A percentile compares a stretch with the other conserved stretches of the same genome.
Conservation (phyloP, 2,888 invertebrate species). For the Synanthedon andrenaeformis region DNA sequence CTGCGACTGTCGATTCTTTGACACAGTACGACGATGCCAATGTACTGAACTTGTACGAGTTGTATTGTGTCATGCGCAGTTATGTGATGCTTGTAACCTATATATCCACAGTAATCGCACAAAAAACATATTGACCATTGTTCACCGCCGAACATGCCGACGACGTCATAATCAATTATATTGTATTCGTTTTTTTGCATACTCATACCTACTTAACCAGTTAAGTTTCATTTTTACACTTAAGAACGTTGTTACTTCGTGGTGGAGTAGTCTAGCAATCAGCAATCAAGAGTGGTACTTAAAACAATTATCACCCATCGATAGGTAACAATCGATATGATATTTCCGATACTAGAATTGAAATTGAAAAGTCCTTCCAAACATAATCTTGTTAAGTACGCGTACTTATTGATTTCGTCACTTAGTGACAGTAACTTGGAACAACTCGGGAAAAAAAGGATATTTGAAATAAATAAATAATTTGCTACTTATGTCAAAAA, state of each 20-base stretch:
- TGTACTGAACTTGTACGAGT: slow-evolving; percentile 36
- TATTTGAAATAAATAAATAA: no score
- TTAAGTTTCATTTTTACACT: background rate
- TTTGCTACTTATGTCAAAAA: no score
- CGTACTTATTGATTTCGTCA: no score
- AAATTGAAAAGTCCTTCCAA: no score
- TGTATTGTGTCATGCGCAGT: slow-evolving; percentile 55
- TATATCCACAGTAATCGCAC: slow-evolving; percentile 37
- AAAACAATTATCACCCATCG: no score
- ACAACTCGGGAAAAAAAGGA: no score
- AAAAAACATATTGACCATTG: slow-evolving; percentile 37
- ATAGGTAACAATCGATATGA: no score
- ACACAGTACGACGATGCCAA: slow-evolving; percentile 17
- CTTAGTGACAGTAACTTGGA: no score
- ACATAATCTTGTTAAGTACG: no score
- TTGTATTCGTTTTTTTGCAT: background rate
- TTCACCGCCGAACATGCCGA: slow-evolving; percentile 5
- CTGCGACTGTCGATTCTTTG: slow-evolving; percentile 6
- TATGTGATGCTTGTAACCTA: slow-evolving; percentile 53
- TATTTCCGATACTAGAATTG: no score
- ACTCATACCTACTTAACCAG: background rate
- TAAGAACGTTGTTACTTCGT: background rate
- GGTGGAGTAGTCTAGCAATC: no score
- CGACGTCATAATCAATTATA: background rate
- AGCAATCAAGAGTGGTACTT: no score